Evolutionary conservation across 2,797 vertebrate species (phyloP).

Genomic region (Aphelocoma californica): DNA sequence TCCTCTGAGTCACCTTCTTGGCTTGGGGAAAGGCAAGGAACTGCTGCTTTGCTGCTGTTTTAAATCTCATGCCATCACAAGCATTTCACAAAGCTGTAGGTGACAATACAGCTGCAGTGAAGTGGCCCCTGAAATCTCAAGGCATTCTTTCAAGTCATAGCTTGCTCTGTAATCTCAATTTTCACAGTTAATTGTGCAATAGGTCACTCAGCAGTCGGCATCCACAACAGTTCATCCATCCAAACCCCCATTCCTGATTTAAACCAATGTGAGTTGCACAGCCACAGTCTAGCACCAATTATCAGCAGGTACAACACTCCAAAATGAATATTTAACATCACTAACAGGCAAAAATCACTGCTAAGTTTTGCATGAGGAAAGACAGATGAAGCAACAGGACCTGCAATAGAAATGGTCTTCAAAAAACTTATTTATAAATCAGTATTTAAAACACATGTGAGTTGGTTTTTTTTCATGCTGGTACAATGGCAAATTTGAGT

Average conservation of each 20-base stretch:
- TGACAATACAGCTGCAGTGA: background rate
- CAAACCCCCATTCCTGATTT: background rate
- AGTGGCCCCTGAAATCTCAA: background rate
- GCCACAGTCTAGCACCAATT: background rate
- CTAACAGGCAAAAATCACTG: background rate
- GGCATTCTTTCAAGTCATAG: background rate
- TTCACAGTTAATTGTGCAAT: background rate
- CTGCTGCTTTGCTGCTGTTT: background rate
- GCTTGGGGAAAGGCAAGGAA: background rate
- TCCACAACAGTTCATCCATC: background rate
- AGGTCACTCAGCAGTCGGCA: background rate
- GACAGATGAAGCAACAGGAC: background rate
- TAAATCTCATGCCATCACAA: background rate
- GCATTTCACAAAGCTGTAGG: background rate
- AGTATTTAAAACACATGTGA: background rate
- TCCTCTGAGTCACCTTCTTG: background rate
- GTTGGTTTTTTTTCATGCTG: fast-evolving
- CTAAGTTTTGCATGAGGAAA: background rate
- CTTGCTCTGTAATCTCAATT: background rate
- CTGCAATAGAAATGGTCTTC: background rate
- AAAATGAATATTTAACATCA: background rate
- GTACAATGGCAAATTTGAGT: background rate
- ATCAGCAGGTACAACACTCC: background rate
- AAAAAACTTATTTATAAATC: background rate
- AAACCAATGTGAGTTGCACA: fast-evolving